Evolutionary conservation across 2,888 invertebrate genomes (phyloP).

Genomic region (Erebia epiphron): DNA sequence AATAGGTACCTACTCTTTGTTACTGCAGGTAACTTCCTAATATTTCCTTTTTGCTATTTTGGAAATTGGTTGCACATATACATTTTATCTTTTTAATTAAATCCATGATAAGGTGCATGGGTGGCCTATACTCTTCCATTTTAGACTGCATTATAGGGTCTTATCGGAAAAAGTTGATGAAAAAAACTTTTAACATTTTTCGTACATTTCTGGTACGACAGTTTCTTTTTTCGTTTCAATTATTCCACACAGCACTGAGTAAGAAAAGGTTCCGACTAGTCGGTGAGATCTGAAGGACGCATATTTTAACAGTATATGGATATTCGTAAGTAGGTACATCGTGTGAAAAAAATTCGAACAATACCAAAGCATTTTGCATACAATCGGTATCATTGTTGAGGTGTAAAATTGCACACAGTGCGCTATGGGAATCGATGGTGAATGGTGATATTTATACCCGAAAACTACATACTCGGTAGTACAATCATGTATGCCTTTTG

Average conservation of each 20-base stretch:
- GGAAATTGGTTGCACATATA: too few relatives aligned
- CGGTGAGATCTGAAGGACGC: constrained; percentile 17
- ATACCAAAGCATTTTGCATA: constrained; percentile 41
- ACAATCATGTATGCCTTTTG: neutral
- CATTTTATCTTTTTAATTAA: too few relatives aligned
- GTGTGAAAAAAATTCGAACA: constrained; percentile 43
- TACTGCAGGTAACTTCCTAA: neutral
- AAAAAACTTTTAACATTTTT: neutral
- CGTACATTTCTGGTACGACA: neutral
- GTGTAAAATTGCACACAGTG: constrained; percentile 31
- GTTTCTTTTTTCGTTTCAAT: too few relatives aligned
- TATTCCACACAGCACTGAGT: neutral
- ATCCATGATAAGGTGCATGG: too few relatives aligned
- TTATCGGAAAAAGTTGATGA: neutral
- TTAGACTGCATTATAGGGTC: too few relatives aligned
- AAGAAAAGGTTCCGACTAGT: constrained; percentile 2
- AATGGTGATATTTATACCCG: constrained; percentile 7
- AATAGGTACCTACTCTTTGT: neutral
- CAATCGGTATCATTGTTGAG: constrained; percentile 35
- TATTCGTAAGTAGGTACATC: constrained; percentile 24
- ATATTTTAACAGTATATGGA: constrained; percentile 19
- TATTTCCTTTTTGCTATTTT: neutral
- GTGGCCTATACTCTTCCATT: too few relatives aligned
- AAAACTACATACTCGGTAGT: constrained; percentile 16
- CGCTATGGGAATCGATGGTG: constrained; percentile 31